These are phyloP conservation scores for Morpho deidamia DNA, from an alignment of 2,888 invertebrate genomes.

Conservation along the genomic window DNA sequence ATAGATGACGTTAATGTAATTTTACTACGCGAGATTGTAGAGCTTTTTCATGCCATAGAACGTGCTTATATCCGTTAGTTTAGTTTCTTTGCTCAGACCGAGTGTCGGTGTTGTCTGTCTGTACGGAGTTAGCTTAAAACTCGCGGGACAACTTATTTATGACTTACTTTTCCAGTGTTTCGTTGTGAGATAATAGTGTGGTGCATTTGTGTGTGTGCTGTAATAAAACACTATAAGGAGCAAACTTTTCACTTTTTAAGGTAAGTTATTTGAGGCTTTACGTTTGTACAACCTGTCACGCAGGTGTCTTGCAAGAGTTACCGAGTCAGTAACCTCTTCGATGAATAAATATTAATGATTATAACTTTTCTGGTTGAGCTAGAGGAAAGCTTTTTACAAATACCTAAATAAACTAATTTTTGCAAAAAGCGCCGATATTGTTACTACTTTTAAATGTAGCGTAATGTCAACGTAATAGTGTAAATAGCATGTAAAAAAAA, in stretches of 20 bases:
- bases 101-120: slow-evolving; percentile 35
- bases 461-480: too few relatives aligned
- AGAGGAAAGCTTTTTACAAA: neutral
- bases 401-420: too few relatives aligned
- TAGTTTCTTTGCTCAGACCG: slow-evolving; percentile 56
- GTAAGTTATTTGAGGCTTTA: slow-evolving; percentile 52
- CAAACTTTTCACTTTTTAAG: slow-evolving; percentile 42
- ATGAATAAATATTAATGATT: slow-evolving; percentile 40
- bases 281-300: slow-evolving; percentile 70
- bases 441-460: too few relatives aligned
- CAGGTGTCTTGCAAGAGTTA: slow-evolving; percentile 61
- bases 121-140: slow-evolving; percentile 39
- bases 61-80: slow-evolving; percentile 25
- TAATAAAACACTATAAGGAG: slow-evolving; percentile 33
- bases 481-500: too few relatives aligned
- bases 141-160: slow-evolving; percentile 63
- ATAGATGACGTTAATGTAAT: slow-evolving; percentile 18
- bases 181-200: slow-evolving; percentile 41
- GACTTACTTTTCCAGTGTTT: slow-evolving; percentile 43
- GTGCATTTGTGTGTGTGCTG: slow-evolving; percentile 40
- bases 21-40: neutral
- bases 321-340: slow-evolving; percentile 65
- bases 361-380: slow-evolving; percentile 12
- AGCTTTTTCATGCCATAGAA: slow-evolving; percentile 7
- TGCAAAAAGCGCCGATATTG: too few relatives aligned